A percentile compares a stretch with the other conserved stretches of the same genome.
These are phyloP conservation scores for Eretmocerus hayati DNA, from an alignment of 2,888 invertebrate genomes.

Conservation along the genomic window DNA sequence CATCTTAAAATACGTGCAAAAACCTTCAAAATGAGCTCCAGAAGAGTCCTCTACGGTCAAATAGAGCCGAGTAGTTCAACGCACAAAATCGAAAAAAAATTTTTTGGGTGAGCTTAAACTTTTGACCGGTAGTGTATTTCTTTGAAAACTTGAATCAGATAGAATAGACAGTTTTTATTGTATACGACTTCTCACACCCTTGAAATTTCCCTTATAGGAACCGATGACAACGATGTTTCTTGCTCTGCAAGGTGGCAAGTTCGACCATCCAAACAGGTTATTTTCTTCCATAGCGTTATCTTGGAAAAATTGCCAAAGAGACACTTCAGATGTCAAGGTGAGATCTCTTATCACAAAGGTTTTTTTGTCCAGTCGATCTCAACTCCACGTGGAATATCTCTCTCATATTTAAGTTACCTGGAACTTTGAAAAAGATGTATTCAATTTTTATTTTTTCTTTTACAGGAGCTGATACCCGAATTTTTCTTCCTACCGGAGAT, in stretches of 20 bases:
- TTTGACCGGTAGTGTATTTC: no score
- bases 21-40: no score
- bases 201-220: slow-evolving; percentile 58
- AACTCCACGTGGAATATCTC: background rate
- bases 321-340: slow-evolving; percentile 98
- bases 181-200: no score
- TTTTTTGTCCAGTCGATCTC: background rate
- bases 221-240: slow-evolving; percentile 99
- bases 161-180: background rate
- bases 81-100: no score
- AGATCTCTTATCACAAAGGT: background rate
- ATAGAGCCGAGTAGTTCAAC: no score
- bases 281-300: slow-evolving; percentile 92
- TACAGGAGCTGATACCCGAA: slow-evolving; percentile 92
- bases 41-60: no score
- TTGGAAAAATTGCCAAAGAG: slow-evolving; percentile 98
- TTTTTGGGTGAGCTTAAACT: no score
- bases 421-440: background rate
- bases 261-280: slow-evolving; percentile 95
- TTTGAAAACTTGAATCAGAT: no score
- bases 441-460: no score
- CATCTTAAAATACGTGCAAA: no score
- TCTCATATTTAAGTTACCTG: slow-evolving; percentile 5
- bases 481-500: slow-evolving; percentile 99
- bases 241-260: slow-evolving; percentile 96